A percentile compares a stretch with the other conserved stretches of the same genome.
These are phyloP conservation scores for Torymus texanus DNA, from an alignment of 2,888 invertebrate species.

Conservation along the genomic window DNA sequence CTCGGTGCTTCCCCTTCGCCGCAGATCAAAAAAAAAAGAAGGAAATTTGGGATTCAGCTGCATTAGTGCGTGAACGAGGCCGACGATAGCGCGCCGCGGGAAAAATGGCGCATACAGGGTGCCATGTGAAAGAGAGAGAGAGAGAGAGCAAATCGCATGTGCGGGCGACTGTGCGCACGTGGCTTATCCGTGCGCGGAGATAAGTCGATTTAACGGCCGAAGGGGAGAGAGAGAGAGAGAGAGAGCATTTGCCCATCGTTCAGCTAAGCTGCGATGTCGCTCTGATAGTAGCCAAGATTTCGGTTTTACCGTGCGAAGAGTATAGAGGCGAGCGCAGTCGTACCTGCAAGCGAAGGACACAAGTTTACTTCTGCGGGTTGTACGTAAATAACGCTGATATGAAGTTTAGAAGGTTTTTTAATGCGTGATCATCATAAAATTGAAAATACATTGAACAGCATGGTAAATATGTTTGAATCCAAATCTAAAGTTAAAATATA, in stretches of 20 bases:
- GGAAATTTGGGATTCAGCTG: no score
- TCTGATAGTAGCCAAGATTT: constrained; percentile 40
- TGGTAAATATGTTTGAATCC: no score
- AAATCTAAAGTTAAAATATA: no score
- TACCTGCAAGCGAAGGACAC: no score
- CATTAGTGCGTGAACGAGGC: not conserved
- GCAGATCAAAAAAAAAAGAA: no score
- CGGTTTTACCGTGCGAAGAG: constrained; percentile 12
- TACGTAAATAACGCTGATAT: no score
- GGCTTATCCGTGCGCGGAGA: constrained; percentile 62
- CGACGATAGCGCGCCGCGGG: not conserved
- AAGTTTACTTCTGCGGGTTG: no score
- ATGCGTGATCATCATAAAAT: no score
- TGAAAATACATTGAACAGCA: no score
- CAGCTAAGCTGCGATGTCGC: constrained; percentile 44
- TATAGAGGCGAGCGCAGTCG: no score
- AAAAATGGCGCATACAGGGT: constrained; percentile 4
- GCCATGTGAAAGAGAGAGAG: constrained; percentile 55
- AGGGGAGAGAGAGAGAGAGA: constrained; percentile 21
- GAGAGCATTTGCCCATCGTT: constrained; percentile 40
- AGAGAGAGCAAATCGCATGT: constrained; percentile 1
- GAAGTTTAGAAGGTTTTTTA: no score
- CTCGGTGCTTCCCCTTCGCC: no score
- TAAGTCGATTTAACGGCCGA: constrained; percentile 65
- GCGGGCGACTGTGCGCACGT: constrained; percentile 4